phyloP scores from a whole-genome alignment of 2,888 invertebrate species.

The Cephus pulcher region DNA sequence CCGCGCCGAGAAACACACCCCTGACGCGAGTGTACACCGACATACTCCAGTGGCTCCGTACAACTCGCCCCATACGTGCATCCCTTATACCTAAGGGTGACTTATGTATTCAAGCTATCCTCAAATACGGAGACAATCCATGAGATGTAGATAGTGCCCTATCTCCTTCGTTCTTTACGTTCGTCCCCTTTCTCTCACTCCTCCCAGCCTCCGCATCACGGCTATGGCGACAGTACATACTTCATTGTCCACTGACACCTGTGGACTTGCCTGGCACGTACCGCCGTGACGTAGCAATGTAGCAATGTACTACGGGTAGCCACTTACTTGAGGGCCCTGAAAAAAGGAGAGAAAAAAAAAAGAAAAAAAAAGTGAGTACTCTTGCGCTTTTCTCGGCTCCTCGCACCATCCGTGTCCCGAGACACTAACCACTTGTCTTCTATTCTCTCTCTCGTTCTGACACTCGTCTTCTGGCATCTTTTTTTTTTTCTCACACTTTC shows the following conservation, averaged over 20 bases:
- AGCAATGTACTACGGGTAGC: slow-evolving; percentile 39
- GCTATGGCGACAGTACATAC: slow-evolving; percentile 31
- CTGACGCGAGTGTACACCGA: too few relatives aligned
- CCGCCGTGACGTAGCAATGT: background rate
- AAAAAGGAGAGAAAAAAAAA: slow-evolving; percentile 1
- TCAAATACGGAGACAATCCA: too few relatives aligned
- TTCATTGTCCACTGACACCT: slow-evolving; percentile 65
- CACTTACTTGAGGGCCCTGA: slow-evolving; percentile 42
- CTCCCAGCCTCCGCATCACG: slow-evolving; percentile 14
- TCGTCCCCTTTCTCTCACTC: slow-evolving; percentile 9
- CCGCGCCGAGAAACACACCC: background rate
- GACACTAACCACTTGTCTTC: slow-evolving; percentile 23
- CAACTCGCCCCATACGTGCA: too few relatives aligned
- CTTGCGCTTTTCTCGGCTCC: slow-evolving; percentile 58
- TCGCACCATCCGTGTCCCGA: slow-evolving; percentile 26
- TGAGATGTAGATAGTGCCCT: too few relatives aligned
- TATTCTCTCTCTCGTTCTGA: slow-evolving; percentile 17
- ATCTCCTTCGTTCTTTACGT: slow-evolving; percentile 8
- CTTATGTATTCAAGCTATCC: too few relatives aligned
- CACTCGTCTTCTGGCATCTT: slow-evolving; percentile 12
- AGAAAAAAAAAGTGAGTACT: slow-evolving; percentile 25
- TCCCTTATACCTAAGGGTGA: too few relatives aligned
- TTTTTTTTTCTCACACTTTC: slow-evolving; percentile 15
- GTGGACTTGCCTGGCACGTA: slow-evolving; percentile 54
- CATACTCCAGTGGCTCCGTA: too few relatives aligned